Evolutionary conservation across 2,797 vertebrate species (phyloP), one percentile per base, ranked within the genome.

Genomic region (Manis javanica): DNA sequence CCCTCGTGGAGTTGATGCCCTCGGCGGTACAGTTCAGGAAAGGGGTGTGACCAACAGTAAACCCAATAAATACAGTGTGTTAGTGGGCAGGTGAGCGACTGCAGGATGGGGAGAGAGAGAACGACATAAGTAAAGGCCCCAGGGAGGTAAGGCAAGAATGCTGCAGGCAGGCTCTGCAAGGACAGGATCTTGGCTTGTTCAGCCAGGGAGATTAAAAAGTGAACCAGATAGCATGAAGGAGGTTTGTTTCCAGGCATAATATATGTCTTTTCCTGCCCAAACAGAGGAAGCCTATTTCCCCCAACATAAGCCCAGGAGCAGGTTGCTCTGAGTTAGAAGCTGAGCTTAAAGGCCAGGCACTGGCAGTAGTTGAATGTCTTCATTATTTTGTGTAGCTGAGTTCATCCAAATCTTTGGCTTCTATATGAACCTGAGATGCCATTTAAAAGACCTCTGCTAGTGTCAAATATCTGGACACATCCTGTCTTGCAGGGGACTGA

Each of bases 351-450:
- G 91, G 97, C 97, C 97, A 98, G 95, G 93, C 64, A 74, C 91
- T 96, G 72, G 96, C 92, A 96, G 64, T 86, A 46, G 49, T 79
- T 83, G 34, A 53, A 78, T 3, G 7, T 49, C 87, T 94, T 85
- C 21, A 42, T 63, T 68, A 86, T 84, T 87, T 72, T 15, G 85
- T 92, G 59, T 5, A 24, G 68, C 93, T 95, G 97, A 97, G 90
- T 66, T 59, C 90, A 78, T 97, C 97, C 97, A 97, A 94, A 97
- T 84, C 94, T 96, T 98, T 97, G 87, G 97, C 98, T 98, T 98
- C 97, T 98, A 97, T 98, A 94, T 95, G 77, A 95, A 96, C 97
- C 96, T 92, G 92, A 97, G 69, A 64, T 74, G 68, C 42, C 37
- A 57, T 7, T 81, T 68, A 46, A 57, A 71, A 83, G 49, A 61